phyloP scores from a whole-genome alignment of 2,113 vertebrate genomes.

The Alouatta palliata region DNA sequence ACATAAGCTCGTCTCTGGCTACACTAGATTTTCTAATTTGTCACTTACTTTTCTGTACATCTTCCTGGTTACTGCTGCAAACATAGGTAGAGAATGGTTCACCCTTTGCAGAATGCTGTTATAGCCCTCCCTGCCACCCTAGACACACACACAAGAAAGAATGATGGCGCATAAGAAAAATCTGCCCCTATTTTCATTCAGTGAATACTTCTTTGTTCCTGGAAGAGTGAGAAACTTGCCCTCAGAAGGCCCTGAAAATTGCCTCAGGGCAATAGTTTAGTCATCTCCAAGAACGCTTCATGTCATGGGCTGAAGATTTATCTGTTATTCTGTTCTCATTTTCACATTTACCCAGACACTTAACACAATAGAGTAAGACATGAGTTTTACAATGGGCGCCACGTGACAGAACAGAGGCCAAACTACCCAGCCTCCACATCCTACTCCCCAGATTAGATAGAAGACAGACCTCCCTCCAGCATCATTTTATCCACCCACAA shows the following conservation, averaged over 20 bases:
- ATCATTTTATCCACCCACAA: no score
- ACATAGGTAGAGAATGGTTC: not conserved
- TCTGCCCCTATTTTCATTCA: not conserved
- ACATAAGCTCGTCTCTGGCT: not conserved
- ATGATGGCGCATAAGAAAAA: no score
- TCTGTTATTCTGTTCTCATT: not conserved
- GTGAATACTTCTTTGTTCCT: no score
- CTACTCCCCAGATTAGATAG: not conserved
- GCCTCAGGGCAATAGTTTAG: not conserved
- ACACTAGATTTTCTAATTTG: accelerated
- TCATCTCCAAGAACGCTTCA: not conserved
- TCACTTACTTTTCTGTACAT: not conserved
- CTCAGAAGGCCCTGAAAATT: not conserved
- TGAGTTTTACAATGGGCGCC: not conserved
- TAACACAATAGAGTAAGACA: not conserved
- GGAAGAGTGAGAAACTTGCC: not conserved
- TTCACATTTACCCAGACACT: not conserved
- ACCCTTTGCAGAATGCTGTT: not conserved
- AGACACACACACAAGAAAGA: not conserved
- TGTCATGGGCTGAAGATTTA: not conserved
- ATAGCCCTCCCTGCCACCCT: accelerated
- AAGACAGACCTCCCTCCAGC: not conserved
- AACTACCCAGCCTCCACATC: not conserved
- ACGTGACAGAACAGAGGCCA: not conserved
- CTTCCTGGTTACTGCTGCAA: not conserved